Percentiles rank a stretch among this genome's conserved stretches.
These are phyloP conservation scores for Phocoena phocoena DNA, from an alignment of 2,113 vertebrate genomes.

Conservation along the genomic window DNA sequence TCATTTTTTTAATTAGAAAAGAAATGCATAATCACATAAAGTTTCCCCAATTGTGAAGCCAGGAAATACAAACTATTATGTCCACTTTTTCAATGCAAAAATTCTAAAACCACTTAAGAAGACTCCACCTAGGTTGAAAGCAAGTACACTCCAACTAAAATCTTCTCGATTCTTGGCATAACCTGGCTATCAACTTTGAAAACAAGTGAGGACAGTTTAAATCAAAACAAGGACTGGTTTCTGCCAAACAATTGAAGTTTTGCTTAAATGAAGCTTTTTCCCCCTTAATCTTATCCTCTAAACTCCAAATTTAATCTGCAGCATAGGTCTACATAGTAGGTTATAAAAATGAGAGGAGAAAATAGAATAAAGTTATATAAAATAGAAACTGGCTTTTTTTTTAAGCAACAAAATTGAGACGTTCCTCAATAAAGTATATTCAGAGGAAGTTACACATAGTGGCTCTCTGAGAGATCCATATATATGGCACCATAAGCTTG, in stretches of 20 bases:
- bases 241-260: background rate
- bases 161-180: background rate
- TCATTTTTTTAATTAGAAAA: background rate
- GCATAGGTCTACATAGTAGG: background rate
- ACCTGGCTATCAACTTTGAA: background rate
- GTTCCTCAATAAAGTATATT: background rate
- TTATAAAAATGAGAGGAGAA: constrained; percentile 1
- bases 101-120: background rate
- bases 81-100: constrained; percentile 15
- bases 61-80: background rate
- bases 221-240: background rate
- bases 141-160: background rate
- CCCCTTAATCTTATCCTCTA: background rate
- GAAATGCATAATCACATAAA: background rate
- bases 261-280: background rate
- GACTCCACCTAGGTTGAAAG: background rate
- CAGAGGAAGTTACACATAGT: background rate
- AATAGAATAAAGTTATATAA: background rate
- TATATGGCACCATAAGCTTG: background rate
- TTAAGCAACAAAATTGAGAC: background rate
- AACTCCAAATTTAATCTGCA: background rate
- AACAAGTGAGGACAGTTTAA: background rate
- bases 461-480: background rate
- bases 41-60: background rate
- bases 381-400: background rate